These are phyloP conservation scores for Papilio protenor DNA, from an alignment of 2,888 invertebrate genomes.

Conservation along the genomic window DNA sequence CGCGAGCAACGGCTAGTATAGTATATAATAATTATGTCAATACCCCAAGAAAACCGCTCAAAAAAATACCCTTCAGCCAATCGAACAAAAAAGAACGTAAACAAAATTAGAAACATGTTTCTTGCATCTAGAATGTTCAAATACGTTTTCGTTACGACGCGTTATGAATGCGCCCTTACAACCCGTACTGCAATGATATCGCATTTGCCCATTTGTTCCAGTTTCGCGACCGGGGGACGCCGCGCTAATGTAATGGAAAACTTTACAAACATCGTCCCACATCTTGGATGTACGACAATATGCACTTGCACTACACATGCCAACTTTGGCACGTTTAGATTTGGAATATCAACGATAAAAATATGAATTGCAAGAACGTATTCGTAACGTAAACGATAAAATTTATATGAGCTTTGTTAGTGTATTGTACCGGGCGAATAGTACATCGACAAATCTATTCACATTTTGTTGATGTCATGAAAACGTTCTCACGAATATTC, in stretches of 20 bases:
- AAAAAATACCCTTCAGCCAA: background rate
- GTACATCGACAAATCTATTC: too few species aligned
- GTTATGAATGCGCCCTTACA: conserved; percentile 71
- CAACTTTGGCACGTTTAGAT: conserved; percentile 25
- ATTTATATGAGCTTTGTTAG: too few species aligned
- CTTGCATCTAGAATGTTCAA: background rate
- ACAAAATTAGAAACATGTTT: background rate
- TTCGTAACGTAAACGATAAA: too few species aligned
- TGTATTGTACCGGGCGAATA: too few species aligned
- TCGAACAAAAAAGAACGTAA: background rate
- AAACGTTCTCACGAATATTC: too few species aligned
- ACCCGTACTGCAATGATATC: conserved; percentile 76
- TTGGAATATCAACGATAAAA: conserved; percentile 1
- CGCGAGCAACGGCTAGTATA: too few species aligned
- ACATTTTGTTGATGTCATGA: too few species aligned
- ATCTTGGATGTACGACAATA: conserved; percentile 33
- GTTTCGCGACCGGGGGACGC: conserved; percentile 59
- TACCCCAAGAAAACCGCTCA: too few species aligned
- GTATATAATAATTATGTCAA: too few species aligned
- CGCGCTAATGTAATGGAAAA: conserved; percentile 76
- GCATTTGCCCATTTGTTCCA: conserved; percentile 78
- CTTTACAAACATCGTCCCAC: conserved; percentile 71
- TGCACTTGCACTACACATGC: conserved; percentile 49
- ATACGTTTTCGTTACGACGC: background rate
- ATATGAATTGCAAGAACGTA: background rate